phyloP scores from a whole-genome alignment of 2,113 vertebrate species.

The Willisornis vidua region DNA sequence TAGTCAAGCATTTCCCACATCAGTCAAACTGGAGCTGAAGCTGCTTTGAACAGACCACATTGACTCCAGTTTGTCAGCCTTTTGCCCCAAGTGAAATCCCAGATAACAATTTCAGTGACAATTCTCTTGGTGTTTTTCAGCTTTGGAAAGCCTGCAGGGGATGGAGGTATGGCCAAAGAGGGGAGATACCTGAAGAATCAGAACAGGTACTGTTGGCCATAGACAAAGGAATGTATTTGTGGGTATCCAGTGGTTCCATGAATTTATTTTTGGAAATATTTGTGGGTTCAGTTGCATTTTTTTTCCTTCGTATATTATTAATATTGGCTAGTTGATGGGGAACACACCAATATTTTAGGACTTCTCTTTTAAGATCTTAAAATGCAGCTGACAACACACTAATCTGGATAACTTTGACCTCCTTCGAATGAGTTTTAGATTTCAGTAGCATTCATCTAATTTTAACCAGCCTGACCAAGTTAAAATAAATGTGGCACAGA shows the following conservation, averaged over 20 bases:
- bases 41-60: slow-evolving; percentile 5
- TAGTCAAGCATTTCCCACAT: neutral
- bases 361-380: neutral
- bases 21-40: neutral
- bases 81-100: neutral
- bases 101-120: neutral
- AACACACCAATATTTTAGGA: neutral
- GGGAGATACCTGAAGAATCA: neutral
- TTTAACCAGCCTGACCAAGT: neutral
- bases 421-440: neutral
- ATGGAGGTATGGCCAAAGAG: neutral
- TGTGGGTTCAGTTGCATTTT: neutral
- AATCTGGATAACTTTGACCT: neutral
- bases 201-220: neutral
- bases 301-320: neutral
- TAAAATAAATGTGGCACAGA: slow-evolving; percentile 3
- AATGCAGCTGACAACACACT: neutral
- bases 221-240: neutral
- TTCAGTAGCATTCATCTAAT: neutral
- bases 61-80: neutral
- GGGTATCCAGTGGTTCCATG: neutral
- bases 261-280: neutral
- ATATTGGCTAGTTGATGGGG: neutral
- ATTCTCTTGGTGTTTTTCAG: neutral
- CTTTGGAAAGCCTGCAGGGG: neutral